Evolutionary conservation across 1,140 invertebrate genomes (phyloP).

Genomic region (Araneus ventricosus): DNA sequence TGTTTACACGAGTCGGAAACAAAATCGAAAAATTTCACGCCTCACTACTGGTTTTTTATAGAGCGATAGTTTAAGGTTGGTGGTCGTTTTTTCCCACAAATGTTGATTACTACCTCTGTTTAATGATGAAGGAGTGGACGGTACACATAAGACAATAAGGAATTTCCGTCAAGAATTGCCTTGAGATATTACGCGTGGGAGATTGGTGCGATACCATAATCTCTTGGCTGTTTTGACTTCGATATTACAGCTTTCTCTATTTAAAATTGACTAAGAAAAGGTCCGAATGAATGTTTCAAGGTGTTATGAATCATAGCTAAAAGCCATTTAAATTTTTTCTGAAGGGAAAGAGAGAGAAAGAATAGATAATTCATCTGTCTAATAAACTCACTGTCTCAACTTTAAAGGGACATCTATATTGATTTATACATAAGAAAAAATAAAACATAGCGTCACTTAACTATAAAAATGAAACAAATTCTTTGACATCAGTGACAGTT

Average conservation of each 20-base stretch:
- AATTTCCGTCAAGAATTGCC: background rate
- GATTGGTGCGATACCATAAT: background rate
- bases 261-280: too few relatives aligned
- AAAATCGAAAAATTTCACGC: background rate
- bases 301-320: too few relatives aligned
- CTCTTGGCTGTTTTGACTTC: background rate
- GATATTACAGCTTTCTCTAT: background rate
- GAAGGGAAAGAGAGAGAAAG: too few relatives aligned
- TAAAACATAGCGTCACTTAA: too few relatives aligned
- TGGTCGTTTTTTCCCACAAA: background rate
- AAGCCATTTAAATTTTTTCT: too few relatives aligned
- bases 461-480: too few relatives aligned
- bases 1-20: background rate
- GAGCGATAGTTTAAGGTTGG: background rate
- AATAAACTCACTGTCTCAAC: too few relatives aligned
- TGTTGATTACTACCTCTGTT: background rate
- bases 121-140: background rate
- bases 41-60: background rate
- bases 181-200: background rate
- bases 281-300: too few relatives aligned
- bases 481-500: too few relatives aligned
- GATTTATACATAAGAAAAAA: too few relatives aligned
- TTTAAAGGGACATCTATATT: too few relatives aligned
- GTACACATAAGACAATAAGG: background rate
- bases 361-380: too few relatives aligned